Percentiles rank a stretch among this genome's conserved stretches.
phyloP scores from a whole-genome alignment of 2,888 invertebrate genomes.

The Lepeophtheirus nordmannii region DNA sequence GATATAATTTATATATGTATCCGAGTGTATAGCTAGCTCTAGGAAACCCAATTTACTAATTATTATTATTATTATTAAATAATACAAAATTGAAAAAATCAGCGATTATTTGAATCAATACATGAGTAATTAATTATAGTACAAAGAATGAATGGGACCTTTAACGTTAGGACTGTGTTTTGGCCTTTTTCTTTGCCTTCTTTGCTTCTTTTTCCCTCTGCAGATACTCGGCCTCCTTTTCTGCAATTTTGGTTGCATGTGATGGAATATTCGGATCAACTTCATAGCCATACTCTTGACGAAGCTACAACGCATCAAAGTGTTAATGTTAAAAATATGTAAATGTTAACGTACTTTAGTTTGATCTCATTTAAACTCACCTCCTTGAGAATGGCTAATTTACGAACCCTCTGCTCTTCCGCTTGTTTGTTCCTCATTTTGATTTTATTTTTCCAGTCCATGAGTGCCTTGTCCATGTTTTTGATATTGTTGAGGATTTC shows the following conservation, averaged over 20 bases:
- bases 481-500: not conserved
- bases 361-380: too few relatives aligned
- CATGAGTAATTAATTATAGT: not conserved
- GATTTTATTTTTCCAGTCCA: not conserved
- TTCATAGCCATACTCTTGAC: constrained; percentile 17
- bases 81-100: too few relatives aligned
- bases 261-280: constrained; percentile 7
- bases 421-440: not conserved
- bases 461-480: not conserved
- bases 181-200: not conserved
- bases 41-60: too few relatives aligned
- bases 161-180: not conserved
- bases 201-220: not conserved
- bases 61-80: too few relatives aligned
- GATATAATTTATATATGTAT: too few relatives aligned
- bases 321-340: too few relatives aligned
- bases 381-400: not conserved
- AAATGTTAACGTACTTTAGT: too few relatives aligned
- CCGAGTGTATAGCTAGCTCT: too few relatives aligned
- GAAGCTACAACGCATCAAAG: not conserved
- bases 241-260: constrained; percentile 5
- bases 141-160: not conserved
- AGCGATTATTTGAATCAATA: too few relatives aligned
- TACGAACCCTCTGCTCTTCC: not conserved
- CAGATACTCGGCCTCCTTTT: not conserved